Evolutionary conservation across 2,797 vertebrate genomes (phyloP), one percentile per base, ranked within the genome.

Genomic region (Rallus crepitans): DNA sequence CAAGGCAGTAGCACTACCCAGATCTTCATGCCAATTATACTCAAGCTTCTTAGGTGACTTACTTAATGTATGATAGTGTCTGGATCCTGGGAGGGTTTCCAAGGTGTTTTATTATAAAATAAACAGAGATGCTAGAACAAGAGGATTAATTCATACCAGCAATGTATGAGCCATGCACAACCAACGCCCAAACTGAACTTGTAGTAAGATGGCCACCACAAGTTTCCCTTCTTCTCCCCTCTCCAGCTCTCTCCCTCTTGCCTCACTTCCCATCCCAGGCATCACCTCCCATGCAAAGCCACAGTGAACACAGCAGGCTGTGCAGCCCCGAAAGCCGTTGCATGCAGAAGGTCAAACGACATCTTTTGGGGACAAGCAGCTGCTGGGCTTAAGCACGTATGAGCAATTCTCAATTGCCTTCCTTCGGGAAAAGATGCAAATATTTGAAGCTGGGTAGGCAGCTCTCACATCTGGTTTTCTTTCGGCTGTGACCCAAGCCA

Each of bases 311-410:
- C 37, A 42, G n/a, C 28, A 31, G 8, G 6, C 50, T 60, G 57
- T 48, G 50, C n/a, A 48, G 45, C 52, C 16, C 61, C 4, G 0
- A 71, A 66, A 59, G 35, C 18, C 81, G 15, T 2, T 28, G 2
- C 2, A 8, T 2, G 6, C 21, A 59, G 56, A 53, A 73, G 16
- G 33, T 47, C 59, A 79, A 48, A 80, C 2, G 6, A 18, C 59
- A 61, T 3, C 20, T 13, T 13, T 25, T 31, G 52, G 52, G 40
- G 42, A 47, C 68, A 83, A 72, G 48, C 31, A 69, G 61, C 45
- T 0, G 3, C 42, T 33, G 50, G 39, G 12, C 24, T 37, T 60
- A 30, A 79, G 61, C 31, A 59, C 0, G 0, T 15, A 40, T 3
- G 8, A 81, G 53, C 53, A 78, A 55, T 13, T 68, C 87, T 48